A percentile compares a stretch with the other conserved stretches of the same genome.
Conservation (phyloP, 2,113 vertebrate genomes). For the Daubentonia madagascariensis region DNA sequence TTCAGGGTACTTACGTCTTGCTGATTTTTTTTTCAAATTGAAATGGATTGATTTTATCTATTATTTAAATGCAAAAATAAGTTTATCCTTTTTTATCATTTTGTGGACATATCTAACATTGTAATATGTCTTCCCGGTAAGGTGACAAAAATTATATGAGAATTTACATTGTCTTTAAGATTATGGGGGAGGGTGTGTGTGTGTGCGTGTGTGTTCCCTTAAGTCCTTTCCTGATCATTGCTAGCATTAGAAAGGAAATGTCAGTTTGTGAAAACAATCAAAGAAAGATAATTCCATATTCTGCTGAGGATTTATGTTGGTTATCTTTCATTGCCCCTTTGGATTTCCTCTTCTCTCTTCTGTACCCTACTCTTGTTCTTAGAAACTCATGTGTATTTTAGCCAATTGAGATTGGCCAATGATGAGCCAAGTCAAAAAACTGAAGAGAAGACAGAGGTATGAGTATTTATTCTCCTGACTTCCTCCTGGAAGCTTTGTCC, state of each 20-base stretch:
- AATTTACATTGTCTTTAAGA: background rate
- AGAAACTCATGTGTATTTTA: background rate
- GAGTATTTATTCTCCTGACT: background rate
- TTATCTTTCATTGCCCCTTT: background rate
- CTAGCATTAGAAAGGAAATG: background rate
- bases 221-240: background rate
- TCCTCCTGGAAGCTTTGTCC: too few species aligned
- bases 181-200: background rate
- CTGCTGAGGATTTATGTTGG: background rate
- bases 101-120: background rate
- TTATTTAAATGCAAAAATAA: background rate
- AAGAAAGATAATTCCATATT: background rate
- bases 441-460: background rate
- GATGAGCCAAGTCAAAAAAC: background rate
- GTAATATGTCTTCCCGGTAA: background rate
- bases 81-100: background rate
- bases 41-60: background rate
- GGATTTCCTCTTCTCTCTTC: background rate
- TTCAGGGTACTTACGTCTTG: background rate
- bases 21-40: background rate
- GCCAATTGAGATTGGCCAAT: fast-evolving
- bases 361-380: background rate
- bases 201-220: background rate
- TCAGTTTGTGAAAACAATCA: background rate
- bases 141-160: background rate